Evolutionary conservation across 37 sponge, comb jelly and placozoan genomes (phyloP), one percentile per base, ranked within the genome.

Genomic region (Aphrocallistes beatrix): DNA sequence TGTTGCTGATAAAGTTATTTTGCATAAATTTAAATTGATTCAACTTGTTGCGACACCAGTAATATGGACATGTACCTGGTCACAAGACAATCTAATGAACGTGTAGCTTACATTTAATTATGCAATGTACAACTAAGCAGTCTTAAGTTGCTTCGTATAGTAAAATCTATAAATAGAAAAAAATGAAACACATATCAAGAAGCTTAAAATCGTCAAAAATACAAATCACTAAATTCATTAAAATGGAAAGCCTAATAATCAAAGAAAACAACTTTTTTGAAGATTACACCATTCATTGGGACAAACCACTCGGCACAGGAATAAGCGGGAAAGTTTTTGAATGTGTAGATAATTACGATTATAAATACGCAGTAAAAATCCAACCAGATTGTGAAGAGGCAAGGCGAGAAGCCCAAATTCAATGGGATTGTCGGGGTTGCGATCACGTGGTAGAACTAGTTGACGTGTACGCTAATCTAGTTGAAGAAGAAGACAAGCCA

Each of bases 261-360:
- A 90, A 91, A n/a, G 69, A 86, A 21, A 38, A 88, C 48, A 81
- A 87, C 39, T 90, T 96, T 34, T 16, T 36, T 19, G 69, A 91
- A 0, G 93, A 93, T 50, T 97, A 97, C 51, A 93, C 90, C 0
- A 91, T 97, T n/a, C 85, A 84, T 23, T 96, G 97, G 97, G 51
- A 88, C 36, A 85, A 90, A 30, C 87, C 89, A 13, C 88, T 97
- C 17, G 98, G 98, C 0, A 86, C 95, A 28, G 98, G 98, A 0
- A 89, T 94, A 38, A 97, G 93, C 51, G 98, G 98, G 36, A 91
- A 93, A 28, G 98, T 97, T 0, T 85, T 93, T 21, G 84, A 89
- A 28, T 96, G 97, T 48, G 75, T 89, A 0, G 87, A 96, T 85
- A 94, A 82, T 39, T 84, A 6, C 34, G 28, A 32, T 25, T 3